These are phyloP conservation scores for Campoletis sonorensis DNA, from an alignment of 1,140 invertebrate genomes.

Conservation along the genomic window DNA sequence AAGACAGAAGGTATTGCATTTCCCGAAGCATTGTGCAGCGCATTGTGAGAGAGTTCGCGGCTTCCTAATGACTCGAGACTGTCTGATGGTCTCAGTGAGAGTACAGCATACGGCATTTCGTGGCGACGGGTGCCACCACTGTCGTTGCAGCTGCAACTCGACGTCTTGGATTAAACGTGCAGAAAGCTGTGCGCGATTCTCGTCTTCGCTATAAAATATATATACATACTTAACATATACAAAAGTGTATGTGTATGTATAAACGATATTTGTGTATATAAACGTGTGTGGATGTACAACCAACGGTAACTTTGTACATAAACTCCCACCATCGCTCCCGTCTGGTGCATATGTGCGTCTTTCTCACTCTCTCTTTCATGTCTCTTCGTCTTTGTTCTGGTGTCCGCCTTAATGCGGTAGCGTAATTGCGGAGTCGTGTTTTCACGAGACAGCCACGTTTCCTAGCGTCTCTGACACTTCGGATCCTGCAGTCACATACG, in stretches of 20 bases:
- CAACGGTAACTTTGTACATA: background rate
- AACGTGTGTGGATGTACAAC: background rate
- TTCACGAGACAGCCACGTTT: constrained; percentile 52
- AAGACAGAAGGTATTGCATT: background rate
- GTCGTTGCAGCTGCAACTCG: constrained; percentile 39
- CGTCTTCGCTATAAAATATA: constrained; percentile 9
- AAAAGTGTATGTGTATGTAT: background rate
- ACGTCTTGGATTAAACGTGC: constrained; percentile 38
- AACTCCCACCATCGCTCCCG: background rate
- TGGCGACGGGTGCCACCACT: constrained; percentile 34
- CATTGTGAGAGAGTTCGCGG: constrained; percentile 43
- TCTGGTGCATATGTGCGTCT: background rate
- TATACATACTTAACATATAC: background rate
- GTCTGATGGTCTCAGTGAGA: constrained; percentile 48
- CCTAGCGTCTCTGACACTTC: constrained; percentile 29
- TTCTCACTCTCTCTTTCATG: constrained; percentile 6
- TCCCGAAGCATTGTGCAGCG: constrained; percentile 53
- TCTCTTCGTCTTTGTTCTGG: constrained; percentile 56
- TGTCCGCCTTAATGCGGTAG: constrained; percentile 64
- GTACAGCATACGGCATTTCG: constrained; percentile 14
- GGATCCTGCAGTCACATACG: constrained; percentile 16
- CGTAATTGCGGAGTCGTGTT: constrained; percentile 63
- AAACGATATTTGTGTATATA: background rate
- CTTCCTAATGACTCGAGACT: constrained; percentile 62
- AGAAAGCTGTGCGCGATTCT: constrained; percentile 16